Conservation (phyloP, 2,113 vertebrate genomes). For the Ciconia maguari region DNA sequence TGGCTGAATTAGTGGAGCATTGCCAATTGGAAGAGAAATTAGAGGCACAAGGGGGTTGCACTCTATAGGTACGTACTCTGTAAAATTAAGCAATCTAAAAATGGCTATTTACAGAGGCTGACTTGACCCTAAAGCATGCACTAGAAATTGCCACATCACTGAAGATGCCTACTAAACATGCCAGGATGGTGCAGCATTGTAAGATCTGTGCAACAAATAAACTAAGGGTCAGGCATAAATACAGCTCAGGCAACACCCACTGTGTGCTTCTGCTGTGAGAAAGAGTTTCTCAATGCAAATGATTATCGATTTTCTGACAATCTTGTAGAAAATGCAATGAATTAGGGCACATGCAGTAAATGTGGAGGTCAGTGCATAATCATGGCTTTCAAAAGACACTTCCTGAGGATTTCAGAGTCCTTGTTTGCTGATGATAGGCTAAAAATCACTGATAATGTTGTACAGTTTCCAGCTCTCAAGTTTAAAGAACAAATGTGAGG, state of each 20-base stretch:
- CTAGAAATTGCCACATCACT: neutral
- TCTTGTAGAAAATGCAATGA: slow-evolving; percentile 2
- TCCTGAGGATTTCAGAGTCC: neutral
- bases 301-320: slow-evolving; percentile 8
- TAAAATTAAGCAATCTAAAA: neutral
- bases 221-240: neutral
- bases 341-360: neutral
- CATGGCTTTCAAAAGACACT: slow-evolving; percentile 3
- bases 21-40: neutral
- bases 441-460: neutral
- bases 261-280: neutral
- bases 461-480: neutral
- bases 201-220: neutral
- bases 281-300: slow-evolving; percentile 34
- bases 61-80: accelerated
- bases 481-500: neutral
- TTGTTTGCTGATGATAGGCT: slow-evolving; percentile 11
- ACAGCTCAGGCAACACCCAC: neutral
- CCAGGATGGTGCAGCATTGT: neutral
- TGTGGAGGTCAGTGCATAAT: slow-evolving; percentile 30
- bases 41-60: neutral
- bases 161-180: neutral
- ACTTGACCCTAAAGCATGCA: neutral
- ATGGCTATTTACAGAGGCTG: neutral
- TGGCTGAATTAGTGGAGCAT: neutral